Percentiles rank a stretch among this genome's conserved stretches.
Evolutionary conservation across 2,888 invertebrate species (phyloP).

Genomic region (Standfussiana lucernea): DNA sequence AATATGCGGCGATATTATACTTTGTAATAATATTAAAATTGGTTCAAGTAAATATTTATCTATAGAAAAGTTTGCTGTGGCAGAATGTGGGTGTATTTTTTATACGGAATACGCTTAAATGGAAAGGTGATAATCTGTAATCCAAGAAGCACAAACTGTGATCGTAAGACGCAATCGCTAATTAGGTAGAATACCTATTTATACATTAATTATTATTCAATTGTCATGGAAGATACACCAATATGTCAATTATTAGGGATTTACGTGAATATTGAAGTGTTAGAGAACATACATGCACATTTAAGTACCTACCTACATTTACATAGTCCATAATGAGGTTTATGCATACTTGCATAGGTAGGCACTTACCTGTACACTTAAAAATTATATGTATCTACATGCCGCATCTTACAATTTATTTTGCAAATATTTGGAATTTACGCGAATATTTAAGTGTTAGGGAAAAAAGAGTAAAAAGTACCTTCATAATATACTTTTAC

Average conservation of each 20-base stretch:
- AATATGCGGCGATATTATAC: not conserved
- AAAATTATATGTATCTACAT: too few species aligned
- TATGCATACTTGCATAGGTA: too few species aligned
- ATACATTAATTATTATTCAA: not conserved
- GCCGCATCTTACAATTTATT: too few species aligned
- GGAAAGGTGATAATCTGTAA: not conserved
- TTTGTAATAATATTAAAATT: not conserved
- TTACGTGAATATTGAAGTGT: constrained; percentile 10
- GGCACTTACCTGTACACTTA: too few species aligned
- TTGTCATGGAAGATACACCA: not conserved
- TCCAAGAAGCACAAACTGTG: not conserved
- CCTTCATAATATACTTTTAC: not conserved
- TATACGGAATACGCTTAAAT: not conserved
- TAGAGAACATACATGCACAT: not conserved
- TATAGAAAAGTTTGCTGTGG: not conserved
- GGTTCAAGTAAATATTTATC: constrained; percentile 5
- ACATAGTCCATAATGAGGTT: not conserved
- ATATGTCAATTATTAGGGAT: constrained; percentile 20
- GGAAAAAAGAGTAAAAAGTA: not conserved
- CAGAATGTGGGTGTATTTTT: constrained; percentile 15
- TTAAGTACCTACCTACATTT: not conserved
- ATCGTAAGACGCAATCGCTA: not conserved
- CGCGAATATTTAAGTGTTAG: not conserved
- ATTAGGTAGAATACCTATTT: not conserved
- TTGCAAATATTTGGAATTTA: not conserved